These are phyloP conservation scores for Ruditapes philippinarum DNA, from an alignment of 1,140 invertebrate genomes.

Conservation along the genomic window DNA sequence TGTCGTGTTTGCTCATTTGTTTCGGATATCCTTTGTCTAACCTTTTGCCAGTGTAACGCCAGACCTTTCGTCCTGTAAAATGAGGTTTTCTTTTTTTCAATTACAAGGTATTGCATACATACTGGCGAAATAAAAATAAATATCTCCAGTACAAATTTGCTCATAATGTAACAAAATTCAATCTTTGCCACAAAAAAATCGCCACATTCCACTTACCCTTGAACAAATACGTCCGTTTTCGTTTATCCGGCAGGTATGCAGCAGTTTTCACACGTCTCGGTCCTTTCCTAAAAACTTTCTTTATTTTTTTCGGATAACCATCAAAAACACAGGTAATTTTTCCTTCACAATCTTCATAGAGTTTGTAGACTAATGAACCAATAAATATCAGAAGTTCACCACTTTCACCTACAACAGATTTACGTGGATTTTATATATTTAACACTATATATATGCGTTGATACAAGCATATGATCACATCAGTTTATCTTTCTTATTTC, in stretches of 20 bases:
- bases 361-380: background rate
- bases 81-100: too few relatives aligned
- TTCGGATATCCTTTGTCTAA: constrained; percentile 31
- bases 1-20: constrained; percentile 6
- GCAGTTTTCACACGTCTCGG: constrained; percentile 20
- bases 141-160: too few relatives aligned
- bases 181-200: too few relatives aligned
- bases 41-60: constrained; percentile 23
- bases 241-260: background rate
- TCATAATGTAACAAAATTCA: too few relatives aligned
- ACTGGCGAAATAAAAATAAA: too few relatives aligned
- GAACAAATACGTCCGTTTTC: constrained; percentile 39
- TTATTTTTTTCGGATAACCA: constrained; percentile 9
- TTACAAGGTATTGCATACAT: too few relatives aligned
- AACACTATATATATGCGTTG: too few relatives aligned
- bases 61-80: constrained; percentile 35
- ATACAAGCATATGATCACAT: too few relatives aligned
- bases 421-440: too few relatives aligned
- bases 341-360: background rate
- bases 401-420: background rate
- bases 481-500: too few relatives aligned
- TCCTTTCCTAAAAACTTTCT: background rate
- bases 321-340: background rate
- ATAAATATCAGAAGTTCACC: background rate
- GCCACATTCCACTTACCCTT: constrained; percentile 41